Evolutionary conservation across 2,797 vertebrate species (phyloP).

Genomic region (Anisognathus igniventris): DNA sequence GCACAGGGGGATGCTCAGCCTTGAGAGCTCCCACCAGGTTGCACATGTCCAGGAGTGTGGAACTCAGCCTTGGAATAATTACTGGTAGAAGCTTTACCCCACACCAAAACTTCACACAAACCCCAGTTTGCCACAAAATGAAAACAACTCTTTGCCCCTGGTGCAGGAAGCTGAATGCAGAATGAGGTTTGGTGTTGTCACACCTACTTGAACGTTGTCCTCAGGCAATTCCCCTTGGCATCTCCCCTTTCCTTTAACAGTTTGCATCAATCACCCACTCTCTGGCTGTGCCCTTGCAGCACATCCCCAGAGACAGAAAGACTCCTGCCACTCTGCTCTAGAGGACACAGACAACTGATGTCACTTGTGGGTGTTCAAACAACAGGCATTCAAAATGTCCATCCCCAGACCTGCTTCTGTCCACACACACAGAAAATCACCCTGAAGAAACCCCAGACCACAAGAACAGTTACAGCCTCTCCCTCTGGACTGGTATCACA

Average conservation of each 20-base stretch:
- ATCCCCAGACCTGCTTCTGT: background rate
- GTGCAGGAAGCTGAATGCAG: background rate
- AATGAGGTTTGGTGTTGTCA: background rate
- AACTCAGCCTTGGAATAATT: background rate
- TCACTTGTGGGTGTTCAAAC: background rate
- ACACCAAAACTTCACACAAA: background rate
- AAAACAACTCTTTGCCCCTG: background rate
- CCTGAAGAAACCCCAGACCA: background rate
- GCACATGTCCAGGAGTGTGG: background rate
- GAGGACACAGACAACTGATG: background rate
- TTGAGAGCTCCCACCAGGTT: background rate
- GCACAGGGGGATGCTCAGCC: background rate
- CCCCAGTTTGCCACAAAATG: background rate
- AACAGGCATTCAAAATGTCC: background rate
- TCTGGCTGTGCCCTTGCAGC: background rate
- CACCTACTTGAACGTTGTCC: background rate
- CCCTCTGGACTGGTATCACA: background rate
- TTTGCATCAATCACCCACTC: background rate
- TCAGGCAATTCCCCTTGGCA: background rate
- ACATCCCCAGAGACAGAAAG: background rate
- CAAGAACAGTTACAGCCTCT: background rate
- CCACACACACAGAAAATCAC: background rate
- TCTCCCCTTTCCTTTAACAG: background rate
- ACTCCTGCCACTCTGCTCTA: background rate
- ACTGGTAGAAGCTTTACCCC: background rate